Conservation (phyloP, 2,888 invertebrate species). For the Gastracanthus pulcherrimus region DNA sequence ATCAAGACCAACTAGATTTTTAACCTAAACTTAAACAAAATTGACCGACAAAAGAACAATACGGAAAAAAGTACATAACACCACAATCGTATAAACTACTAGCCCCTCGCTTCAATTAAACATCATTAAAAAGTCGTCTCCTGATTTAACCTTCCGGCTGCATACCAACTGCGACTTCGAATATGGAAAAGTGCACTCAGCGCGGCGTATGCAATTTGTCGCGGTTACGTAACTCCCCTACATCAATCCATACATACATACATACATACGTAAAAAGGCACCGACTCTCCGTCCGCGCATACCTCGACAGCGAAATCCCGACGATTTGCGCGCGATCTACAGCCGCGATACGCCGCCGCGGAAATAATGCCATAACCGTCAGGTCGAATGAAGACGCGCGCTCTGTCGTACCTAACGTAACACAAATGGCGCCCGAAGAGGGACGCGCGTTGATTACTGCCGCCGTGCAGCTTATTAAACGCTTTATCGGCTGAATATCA, state of each 20-base stretch:
- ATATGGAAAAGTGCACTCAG: background rate
- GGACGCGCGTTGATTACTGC: background rate
- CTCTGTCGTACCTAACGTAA: background rate
- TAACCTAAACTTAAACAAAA: no score
- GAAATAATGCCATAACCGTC: constrained; percentile 57
- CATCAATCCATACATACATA: background rate
- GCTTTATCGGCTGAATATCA: constrained; percentile 57
- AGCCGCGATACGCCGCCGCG: constrained; percentile 49
- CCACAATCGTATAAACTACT: no score
- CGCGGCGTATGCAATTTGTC: background rate
- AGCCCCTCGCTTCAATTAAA: no score
- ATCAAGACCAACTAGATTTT: no score
- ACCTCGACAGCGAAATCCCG: background rate
- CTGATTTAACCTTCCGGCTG: no score
- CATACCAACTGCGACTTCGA: background rate
- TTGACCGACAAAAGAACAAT: no score
- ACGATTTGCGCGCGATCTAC: constrained; percentile 11
- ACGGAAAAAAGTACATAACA: no score
- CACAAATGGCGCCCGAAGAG: background rate
- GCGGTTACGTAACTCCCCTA: background rate
- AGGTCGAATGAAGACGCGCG: constrained; percentile 37
- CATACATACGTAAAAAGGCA: background rate
- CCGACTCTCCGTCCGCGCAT: background rate
- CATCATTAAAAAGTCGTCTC: no score
- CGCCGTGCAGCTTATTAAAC: constrained; percentile 58